phyloP scores from a whole-genome alignment of 1,140 invertebrate genomes.

The Drosophila varians region DNA sequence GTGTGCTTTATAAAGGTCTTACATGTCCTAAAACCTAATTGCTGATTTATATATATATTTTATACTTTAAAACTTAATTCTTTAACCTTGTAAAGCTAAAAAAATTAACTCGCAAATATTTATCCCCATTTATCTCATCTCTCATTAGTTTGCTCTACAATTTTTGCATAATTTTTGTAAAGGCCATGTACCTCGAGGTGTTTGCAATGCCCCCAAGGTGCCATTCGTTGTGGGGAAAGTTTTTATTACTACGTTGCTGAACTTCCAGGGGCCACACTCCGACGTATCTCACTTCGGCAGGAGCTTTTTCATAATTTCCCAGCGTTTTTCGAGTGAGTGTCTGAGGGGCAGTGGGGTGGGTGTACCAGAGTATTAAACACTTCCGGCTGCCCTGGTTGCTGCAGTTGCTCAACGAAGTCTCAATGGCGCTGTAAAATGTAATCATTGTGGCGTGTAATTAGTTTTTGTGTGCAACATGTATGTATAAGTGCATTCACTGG shows the following conservation, averaged over 20 bases:
- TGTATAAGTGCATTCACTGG: slow-evolving; percentile 16
- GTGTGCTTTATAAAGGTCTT: too few species aligned
- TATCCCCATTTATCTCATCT: slow-evolving; percentile 7
- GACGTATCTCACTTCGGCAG: slow-evolving; percentile 1
- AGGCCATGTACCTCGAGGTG: slow-evolving; percentile 22
- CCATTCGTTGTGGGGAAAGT: slow-evolving; percentile 48
- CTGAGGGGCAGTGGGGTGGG: not conserved
- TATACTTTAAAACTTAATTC: not conserved
- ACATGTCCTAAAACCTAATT: not conserved
- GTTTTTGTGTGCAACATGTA: slow-evolving; percentile 61
- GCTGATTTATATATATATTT: not conserved
- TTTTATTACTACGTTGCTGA: slow-evolving; percentile 32
- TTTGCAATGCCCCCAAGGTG: slow-evolving; percentile 40
- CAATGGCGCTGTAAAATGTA: slow-evolving; percentile 73
- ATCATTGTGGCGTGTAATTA: slow-evolving; percentile 80
- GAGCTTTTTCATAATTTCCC: slow-evolving; percentile 17
- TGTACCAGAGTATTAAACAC: slow-evolving; percentile 19
- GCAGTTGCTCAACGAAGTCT: slow-evolving; percentile 46
- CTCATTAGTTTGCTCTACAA: slow-evolving; percentile 24
- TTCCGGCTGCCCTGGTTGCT: slow-evolving; percentile 16
- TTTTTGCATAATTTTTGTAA: slow-evolving; percentile 18
- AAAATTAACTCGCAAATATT: not conserved
- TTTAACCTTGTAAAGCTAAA: not conserved
- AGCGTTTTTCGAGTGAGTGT: slow-evolving; percentile 14
- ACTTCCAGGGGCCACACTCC: slow-evolving; percentile 22